A percentile compares a stretch with the other conserved stretches of the same genome.
Evolutionary conservation across 2,888 invertebrate genomes (phyloP).

Genomic region (Diadromus collaris): DNA sequence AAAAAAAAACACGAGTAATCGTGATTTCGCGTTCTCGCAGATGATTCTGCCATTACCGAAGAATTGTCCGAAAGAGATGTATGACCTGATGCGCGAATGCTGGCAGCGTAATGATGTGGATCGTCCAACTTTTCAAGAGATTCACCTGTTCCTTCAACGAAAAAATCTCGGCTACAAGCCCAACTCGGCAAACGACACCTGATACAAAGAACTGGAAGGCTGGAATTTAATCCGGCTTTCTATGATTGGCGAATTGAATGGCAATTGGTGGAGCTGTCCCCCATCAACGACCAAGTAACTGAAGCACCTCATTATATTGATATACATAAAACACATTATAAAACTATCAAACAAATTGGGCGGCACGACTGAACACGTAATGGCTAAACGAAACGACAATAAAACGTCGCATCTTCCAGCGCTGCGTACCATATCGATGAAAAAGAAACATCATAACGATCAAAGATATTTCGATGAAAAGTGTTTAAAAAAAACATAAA

Average conservation of each 20-base stretch:
- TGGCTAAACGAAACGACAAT: conserved; percentile 51
- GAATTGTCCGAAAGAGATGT: conserved; percentile 92
- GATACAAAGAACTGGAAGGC: conserved; percentile 78
- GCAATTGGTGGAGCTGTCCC: conserved; percentile 77
- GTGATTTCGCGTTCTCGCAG: conserved; percentile 63
- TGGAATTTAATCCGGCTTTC: conserved; percentile 78
- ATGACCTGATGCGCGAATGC: conserved; percentile 92
- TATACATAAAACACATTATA: not conserved
- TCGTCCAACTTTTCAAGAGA: conserved; percentile 91
- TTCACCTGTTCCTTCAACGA: conserved; percentile 91
- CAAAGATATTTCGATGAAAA: not conserved
- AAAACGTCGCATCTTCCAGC: conserved; percentile 53
- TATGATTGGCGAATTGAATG: conserved; percentile 78
- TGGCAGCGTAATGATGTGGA: conserved; percentile 91
- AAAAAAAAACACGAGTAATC: conserved; percentile 13
- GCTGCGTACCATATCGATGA: conserved; percentile 36
- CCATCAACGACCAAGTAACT: conserved; percentile 68
- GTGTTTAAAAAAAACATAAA: not conserved
- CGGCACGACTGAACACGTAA: conserved; percentile 46
- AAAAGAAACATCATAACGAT: not conserved
- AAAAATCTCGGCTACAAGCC: conserved; percentile 85
- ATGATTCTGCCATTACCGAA: conserved; percentile 85
- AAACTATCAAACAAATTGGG: conserved; percentile 13
- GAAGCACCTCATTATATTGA: conserved; percentile 11
- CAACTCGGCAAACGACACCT: conserved; percentile 74